phyloP scores from a whole-genome alignment of 2,888 invertebrate species.

The Liopterus haemorrhoidalis region DNA sequence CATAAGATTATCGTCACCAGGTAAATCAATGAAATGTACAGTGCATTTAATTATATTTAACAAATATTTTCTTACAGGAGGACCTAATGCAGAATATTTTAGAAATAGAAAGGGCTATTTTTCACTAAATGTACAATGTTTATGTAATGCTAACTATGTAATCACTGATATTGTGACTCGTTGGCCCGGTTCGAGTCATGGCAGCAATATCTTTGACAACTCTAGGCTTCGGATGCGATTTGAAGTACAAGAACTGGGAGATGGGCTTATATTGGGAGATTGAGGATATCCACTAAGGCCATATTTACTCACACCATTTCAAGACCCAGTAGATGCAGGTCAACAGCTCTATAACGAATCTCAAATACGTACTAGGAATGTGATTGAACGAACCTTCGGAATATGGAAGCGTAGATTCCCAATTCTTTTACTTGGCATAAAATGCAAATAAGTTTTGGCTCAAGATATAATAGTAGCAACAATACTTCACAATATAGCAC shows the following conservation, averaged over 20 bases:
- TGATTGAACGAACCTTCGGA: conserved; percentile 26
- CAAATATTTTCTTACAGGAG: too few relatives aligned
- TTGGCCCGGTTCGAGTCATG: conserved; percentile 1
- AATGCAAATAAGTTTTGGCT: too few relatives aligned
- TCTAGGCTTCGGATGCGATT: background rate
- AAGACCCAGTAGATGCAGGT: conserved; percentile 3
- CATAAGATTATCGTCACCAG: too few relatives aligned
- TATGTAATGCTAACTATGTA: background rate
- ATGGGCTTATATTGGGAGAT: conserved; percentile 19
- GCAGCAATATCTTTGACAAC: conserved; percentile 3
- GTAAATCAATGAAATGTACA: too few relatives aligned
- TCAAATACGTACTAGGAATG: conserved; percentile 18
- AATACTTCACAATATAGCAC: too few relatives aligned
- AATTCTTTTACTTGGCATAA: too few relatives aligned
- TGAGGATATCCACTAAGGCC: conserved; percentile 29
- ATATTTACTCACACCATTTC: conserved; percentile 17
- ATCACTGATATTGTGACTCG: background rate
- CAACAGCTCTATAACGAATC: conserved; percentile 18
- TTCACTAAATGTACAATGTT: conserved; percentile 2
- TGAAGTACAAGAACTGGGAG: background rate
- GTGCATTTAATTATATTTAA: too few relatives aligned
- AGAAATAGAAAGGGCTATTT: too few relatives aligned
- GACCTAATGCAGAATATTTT: too few relatives aligned
- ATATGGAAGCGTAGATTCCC: conserved; percentile 30
- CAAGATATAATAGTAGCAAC: too few relatives aligned